Evolutionary conservation across 2,888 invertebrate genomes (phyloP).

Genomic region (Nycteola revayana): DNA sequence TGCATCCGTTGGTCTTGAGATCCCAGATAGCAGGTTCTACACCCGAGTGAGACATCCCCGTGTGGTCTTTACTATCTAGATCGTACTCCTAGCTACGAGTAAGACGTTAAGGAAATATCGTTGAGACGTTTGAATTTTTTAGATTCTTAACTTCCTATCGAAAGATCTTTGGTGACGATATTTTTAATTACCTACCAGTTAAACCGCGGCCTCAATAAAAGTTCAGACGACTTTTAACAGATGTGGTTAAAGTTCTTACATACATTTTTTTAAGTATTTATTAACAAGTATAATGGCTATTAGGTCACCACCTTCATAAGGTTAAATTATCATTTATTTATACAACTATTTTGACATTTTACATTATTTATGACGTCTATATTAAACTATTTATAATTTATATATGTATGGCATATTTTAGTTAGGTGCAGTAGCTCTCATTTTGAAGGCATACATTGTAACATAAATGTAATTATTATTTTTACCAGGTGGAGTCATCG

Average conservation of each 20-base stretch:
- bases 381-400: too few species aligned
- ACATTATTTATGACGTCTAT: too few species aligned
- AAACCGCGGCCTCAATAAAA: too few species aligned
- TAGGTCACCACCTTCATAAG: too few species aligned
- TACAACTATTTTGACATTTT: too few species aligned
- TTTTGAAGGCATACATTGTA: too few species aligned
- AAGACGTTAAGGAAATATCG: conserved; percentile 36
- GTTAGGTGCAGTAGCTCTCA: too few species aligned
- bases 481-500: too few species aligned
- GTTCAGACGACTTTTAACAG: too few species aligned
- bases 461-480: too few species aligned
- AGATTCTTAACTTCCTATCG: conserved; percentile 28
- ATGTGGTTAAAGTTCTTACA: background rate
- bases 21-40: conserved; percentile 59
- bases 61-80: conserved; percentile 72
- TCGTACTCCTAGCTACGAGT: conserved; percentile 44
- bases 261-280: background rate
- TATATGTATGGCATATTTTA: too few species aligned
- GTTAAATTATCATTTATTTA: too few species aligned
- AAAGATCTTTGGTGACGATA: conserved; percentile 21
- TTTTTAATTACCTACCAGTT: conserved; percentile 19
- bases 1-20: conserved; percentile 49
- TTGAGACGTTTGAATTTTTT: conserved; percentile 32
- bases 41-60: conserved; percentile 66
- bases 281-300: background rate